Evolutionary conservation across 1,140 invertebrate genomes (phyloP).

Genomic region (Drosophila kohkoa): DNA sequence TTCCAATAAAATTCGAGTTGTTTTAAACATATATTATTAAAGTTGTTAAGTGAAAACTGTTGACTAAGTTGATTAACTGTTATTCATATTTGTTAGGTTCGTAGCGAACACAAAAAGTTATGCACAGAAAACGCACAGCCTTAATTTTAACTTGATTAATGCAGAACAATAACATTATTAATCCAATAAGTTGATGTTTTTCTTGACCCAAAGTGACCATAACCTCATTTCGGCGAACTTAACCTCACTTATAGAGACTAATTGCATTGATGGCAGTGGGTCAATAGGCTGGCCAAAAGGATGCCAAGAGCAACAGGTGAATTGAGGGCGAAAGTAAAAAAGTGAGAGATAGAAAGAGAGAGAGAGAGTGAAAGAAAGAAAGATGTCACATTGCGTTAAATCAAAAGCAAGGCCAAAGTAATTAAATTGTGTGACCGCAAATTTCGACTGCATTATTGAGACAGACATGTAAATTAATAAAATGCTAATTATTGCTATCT

Average conservation of each 20-base stretch:
- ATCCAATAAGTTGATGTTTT: too few relatives aligned
- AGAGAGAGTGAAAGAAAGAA: neutral
- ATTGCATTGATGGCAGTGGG: conserved; percentile 26
- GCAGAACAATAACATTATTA: too few relatives aligned
- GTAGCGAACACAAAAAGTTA: too few relatives aligned
- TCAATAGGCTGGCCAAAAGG: conserved; percentile 17
- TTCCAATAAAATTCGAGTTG: too few relatives aligned
- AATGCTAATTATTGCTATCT: conserved; percentile 51
- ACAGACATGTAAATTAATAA: conserved; percentile 46
- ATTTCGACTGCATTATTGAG: conserved; percentile 43
- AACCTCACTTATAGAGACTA: neutral
- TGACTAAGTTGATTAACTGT: too few relatives aligned
- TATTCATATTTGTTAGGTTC: too few relatives aligned
- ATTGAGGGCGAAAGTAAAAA: neutral
- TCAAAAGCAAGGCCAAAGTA: conserved; percentile 38
- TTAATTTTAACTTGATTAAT: too few relatives aligned
- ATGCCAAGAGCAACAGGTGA: neutral
- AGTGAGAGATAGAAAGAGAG: neutral
- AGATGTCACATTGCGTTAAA: conserved; percentile 9
- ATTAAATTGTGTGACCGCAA: conserved; percentile 43
- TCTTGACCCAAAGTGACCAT: too few relatives aligned
- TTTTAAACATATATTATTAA: too few relatives aligned
- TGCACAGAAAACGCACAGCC: too few relatives aligned
- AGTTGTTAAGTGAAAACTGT: too few relatives aligned
- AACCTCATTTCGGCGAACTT: neutral